Percentiles rank a stretch among this genome's conserved stretches.
Evolutionary conservation across 2,888 invertebrate genomes (phyloP).

Genomic region (Apantesis nais): DNA sequence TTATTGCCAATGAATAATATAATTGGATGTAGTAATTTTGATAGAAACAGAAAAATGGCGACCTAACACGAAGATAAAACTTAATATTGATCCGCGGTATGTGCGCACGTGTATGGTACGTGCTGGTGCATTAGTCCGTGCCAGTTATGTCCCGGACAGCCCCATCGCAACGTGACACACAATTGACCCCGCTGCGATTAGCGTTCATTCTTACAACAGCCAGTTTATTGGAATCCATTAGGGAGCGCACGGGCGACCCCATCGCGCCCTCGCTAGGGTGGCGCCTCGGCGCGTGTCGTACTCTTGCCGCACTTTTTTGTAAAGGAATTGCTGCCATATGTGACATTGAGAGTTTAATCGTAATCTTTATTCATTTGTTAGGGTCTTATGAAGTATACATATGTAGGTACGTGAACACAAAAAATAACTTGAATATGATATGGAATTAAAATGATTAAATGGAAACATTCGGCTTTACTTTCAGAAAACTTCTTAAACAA

Average conservation of each 20-base stretch:
- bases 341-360: background rate
- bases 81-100: background rate
- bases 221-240: conserved; percentile 47
- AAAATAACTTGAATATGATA: too few species aligned
- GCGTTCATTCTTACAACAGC: conserved; percentile 50
- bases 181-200: conserved; percentile 52
- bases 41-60: background rate
- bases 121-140: conserved; percentile 14
- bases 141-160: background rate
- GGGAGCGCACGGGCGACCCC: conserved; percentile 22
- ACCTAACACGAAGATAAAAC: background rate
- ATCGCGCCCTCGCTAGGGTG: conserved; percentile 3
- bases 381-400: background rate
- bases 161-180: conserved; percentile 29
- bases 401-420: too few species aligned
- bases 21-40: conserved; percentile 9
- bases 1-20: background rate
- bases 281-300: background rate
- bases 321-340: background rate
- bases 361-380: background rate
- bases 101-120: conserved; percentile 6
- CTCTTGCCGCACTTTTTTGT: background rate
- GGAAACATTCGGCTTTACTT: too few species aligned
- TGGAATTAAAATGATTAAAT: too few species aligned
- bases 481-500: too few species aligned